Conservation (phyloP, 2,888 invertebrate species). For the Ormyrus nitidulus region DNA sequence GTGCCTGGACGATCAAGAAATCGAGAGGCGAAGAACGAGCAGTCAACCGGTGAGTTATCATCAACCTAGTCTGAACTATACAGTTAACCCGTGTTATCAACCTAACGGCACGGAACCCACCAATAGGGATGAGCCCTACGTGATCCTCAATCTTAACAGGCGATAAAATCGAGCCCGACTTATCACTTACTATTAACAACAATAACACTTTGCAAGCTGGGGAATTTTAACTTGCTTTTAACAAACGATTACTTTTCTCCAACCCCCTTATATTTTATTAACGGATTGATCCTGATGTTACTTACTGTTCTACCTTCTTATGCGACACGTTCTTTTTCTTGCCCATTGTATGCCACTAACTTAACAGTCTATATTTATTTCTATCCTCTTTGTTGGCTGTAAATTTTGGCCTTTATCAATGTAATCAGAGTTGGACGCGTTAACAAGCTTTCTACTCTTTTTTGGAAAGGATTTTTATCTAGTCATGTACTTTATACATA, state of each 20-base stretch:
- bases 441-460: neutral
- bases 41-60: slow-evolving; percentile 75
- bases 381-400: slow-evolving; percentile 42
- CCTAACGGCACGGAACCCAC: slow-evolving; percentile 66
- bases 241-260: neutral
- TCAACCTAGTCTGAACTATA: slow-evolving; percentile 74
- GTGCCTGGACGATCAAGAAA: slow-evolving; percentile 85
- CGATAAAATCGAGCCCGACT: slow-evolving; percentile 63
- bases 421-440: slow-evolving; percentile 48
- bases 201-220: slow-evolving; percentile 34
- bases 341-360: slow-evolving; percentile 36
- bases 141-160: slow-evolving; percentile 73
- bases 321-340: slow-evolving; percentile 18
- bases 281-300: slow-evolving; percentile 14
- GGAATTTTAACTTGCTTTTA: slow-evolving; percentile 22
- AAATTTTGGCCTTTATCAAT: slow-evolving; percentile 42
- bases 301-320: slow-evolving; percentile 16
- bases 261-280: neutral
- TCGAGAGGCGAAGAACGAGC: slow-evolving; percentile 70
- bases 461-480: neutral
- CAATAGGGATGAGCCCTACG: slow-evolving; percentile 70
- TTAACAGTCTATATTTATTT: slow-evolving; percentile 20
- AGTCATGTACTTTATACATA: too few species aligned
- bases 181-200: neutral
- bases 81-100: slow-evolving; percentile 74